Evolutionary conservation across 2,113 vertebrate genomes (phyloP).

Genomic region (Pachypanchax playfairii): DNA sequence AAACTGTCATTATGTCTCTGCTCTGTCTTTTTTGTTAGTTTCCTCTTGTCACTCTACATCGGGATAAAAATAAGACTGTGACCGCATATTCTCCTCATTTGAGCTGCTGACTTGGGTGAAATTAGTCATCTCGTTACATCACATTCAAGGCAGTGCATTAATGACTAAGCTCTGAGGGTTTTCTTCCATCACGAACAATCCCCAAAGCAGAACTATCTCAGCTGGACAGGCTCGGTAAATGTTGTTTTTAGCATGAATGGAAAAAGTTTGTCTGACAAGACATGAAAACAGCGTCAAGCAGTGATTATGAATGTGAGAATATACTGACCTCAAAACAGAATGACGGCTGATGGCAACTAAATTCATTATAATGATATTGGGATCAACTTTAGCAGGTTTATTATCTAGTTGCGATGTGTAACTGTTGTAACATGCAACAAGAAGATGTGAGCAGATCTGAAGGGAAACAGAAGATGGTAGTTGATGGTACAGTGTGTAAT

Average conservation of each 20-base stretch:
- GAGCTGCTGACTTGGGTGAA: constrained; percentile 73
- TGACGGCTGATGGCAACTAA: neutral
- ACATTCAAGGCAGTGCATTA: constrained; percentile 73
- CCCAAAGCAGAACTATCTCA: constrained; percentile 39
- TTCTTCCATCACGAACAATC: constrained; percentile 54
- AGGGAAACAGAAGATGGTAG: constrained; percentile 11
- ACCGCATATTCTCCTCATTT: constrained; percentile 73
- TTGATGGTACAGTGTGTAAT: neutral
- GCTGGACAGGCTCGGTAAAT: constrained; percentile 32
- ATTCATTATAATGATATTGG: neutral
- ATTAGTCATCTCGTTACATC: constrained; percentile 80
- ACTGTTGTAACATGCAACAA: neutral
- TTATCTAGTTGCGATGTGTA: neutral
- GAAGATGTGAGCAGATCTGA: neutral
- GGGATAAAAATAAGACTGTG: constrained; percentile 75
- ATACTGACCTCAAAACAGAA: neutral
- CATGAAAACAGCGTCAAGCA: neutral
- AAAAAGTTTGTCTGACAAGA: constrained; percentile 18
- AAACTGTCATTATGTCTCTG: constrained; percentile 27
- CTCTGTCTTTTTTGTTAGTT: constrained; percentile 58
- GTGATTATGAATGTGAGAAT: neutral
- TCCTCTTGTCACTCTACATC: constrained; percentile 74
- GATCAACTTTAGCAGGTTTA: neutral
- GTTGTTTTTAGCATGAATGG: constrained; percentile 23
- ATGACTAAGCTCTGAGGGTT: constrained; percentile 70